Base-by-base conservation (phyloP, 2,888 invertebrate genomes). In the Noctuana brunneofusca region DNA sequence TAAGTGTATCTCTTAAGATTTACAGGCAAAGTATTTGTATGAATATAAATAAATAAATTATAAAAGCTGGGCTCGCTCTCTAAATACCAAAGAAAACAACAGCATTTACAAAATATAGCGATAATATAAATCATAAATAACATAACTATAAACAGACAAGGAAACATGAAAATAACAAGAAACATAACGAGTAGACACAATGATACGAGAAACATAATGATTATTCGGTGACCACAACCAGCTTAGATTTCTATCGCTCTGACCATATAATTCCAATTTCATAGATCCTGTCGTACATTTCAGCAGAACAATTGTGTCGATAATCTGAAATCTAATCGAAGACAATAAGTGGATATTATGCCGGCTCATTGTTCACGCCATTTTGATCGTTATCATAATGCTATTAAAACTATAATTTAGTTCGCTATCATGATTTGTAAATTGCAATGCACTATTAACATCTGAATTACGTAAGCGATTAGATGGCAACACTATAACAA, bases 331-430 rank as follows among this genome's bases (percentile, higher is more conserved):
- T 46, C 18, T 24, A 38, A 52, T 35, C 35, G 35, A n/a, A 35
- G 35, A 57, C 30, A 48, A 49, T 49, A 35, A 58, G 14, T 30
- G 32, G 50, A 4, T 27, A 16, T 24, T 50, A 14, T n/a, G 38
- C 16, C 20, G 11, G 54, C 32, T 41, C 41, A 58, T 52, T 52
- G 58, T 58, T 58, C 41, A 24, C 50, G 50, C 27, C 20, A 50
- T 50, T 41, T 41, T 52, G 52, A 52, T 30, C 50, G 27, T 41
- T 58, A 58, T 58, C 58, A 20, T 35, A 41, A 58, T 24, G 27
- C 50, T 6, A 58, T 41, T 57, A 46, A 20, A 57, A 20, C 14
- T 48, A 27, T 35, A 48, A 48, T 46, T 56, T 43, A 12, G 18
- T 43, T 27, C 18, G 43, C 56, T 20, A 16, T 55, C 27, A 16